Percentiles rank a stretch among this genome's conserved stretches.
These are phyloP conservation scores for Plumapathes pennacea DNA, from an alignment of 92 coral and sea anemone species.

Conservation along the genomic window DNA sequence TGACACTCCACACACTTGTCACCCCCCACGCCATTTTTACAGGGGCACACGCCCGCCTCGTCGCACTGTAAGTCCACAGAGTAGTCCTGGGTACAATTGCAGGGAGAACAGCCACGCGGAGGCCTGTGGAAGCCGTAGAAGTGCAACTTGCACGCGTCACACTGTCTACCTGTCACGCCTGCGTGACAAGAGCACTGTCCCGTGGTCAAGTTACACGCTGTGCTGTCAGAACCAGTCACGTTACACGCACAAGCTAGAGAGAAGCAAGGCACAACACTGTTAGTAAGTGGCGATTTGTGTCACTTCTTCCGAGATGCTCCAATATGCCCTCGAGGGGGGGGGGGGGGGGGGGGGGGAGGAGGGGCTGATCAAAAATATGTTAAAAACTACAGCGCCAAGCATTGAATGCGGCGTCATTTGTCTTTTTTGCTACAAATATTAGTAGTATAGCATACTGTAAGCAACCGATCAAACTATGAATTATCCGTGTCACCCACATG, in stretches of 20 bases:
- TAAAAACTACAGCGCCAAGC: too few species aligned
- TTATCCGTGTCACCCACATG: too few species aligned
- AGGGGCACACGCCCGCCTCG: constrained; percentile 59
- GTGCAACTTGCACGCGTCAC: constrained; percentile 56
- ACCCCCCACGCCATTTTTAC: constrained; percentile 74
- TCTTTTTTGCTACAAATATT: too few species aligned
- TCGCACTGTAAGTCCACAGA: constrained; percentile 75
- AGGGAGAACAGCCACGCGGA: constrained; percentile 68
- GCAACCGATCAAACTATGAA: too few species aligned
- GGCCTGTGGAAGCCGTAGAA: constrained; percentile 79
- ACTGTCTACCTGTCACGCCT: constrained; percentile 67
- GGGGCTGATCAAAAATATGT: too few species aligned
- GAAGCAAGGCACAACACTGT: background rate
- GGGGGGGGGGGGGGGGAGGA: too few species aligned
- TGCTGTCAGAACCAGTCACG: constrained; percentile 59
- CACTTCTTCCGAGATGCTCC: too few species aligned
- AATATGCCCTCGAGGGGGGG: too few species aligned
- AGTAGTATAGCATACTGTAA: too few species aligned
- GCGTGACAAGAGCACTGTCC: constrained; percentile 80
- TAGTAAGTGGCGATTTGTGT: too few species aligned
- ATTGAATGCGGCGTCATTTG: too few species aligned
- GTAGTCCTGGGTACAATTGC: constrained; percentile 67
- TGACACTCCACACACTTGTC: constrained; percentile 70
- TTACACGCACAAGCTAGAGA: constrained; percentile 76
- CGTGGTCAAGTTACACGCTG: constrained; percentile 68